Conservation (phyloP, 2,113 vertebrate genomes). For the Apodemus sylvaticus region DNA sequence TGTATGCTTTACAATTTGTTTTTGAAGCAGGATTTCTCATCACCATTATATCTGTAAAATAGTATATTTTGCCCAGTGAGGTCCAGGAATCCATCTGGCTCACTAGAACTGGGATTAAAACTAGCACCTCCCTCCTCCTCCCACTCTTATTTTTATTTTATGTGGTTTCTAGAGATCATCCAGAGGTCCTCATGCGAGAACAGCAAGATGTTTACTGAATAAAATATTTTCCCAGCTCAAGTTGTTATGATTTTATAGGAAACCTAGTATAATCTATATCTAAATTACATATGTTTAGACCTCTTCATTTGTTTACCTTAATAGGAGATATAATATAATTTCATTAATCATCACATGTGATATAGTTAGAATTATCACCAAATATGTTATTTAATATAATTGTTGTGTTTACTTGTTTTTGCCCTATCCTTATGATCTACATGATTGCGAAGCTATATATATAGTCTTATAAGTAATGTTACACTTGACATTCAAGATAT, state of each 20-base stretch:
- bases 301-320: neutral
- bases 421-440: neutral
- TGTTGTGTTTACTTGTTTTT: neutral
- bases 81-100: neutral
- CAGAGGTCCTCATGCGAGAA: neutral
- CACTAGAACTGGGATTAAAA: neutral
- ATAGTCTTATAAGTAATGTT: neutral
- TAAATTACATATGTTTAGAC: neutral
- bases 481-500: neutral
- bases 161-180: neutral
- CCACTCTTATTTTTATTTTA: neutral
- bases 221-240: neutral
- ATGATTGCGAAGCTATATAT: neutral
- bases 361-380: neutral
- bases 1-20: neutral
- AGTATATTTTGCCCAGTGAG: neutral
- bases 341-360: neutral
- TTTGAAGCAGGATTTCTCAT: neutral
- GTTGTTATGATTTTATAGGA: neutral
- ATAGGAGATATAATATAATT: neutral
- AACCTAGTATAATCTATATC: neutral
- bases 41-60: too few relatives aligned
- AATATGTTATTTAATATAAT: neutral
- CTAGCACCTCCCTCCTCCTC: neutral
- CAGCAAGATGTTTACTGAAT: neutral